Evolutionary conservation across 2,888 invertebrate species (phyloP), one percentile per base, ranked within the genome.

Genomic region (Odontocolon sp.): DNA sequence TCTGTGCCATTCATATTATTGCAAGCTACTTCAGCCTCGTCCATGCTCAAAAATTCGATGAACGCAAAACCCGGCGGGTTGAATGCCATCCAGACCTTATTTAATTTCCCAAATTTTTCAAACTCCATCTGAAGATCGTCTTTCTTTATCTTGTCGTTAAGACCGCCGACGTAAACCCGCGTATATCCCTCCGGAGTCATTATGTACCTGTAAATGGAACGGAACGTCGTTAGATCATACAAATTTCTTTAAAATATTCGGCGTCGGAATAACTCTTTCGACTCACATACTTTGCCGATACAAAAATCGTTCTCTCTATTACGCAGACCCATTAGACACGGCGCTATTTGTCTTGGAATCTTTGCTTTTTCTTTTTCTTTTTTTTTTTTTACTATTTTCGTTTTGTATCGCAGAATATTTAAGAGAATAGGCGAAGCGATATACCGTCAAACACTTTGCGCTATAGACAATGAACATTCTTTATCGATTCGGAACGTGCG

Each of bases 21-120:
- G 92, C 97, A 96, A 79, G 97, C 97, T 87, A 95, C 94, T 90
- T 97, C 96, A 38, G 97, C 97, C 91, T 97, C 97, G 88, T 95
- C 95, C 90, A 94, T 94, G 91, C 95, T 96, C 90, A 95, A 95
- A 91, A 97, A 98, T 92, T 97, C 97, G 90, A 97, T 96, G 92
- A 97, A 97, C 81, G 97, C 97, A 91, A 97, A 98, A 87, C 97
- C 97, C 83, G 97, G 97, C 83, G 97, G 97, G 91, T 97, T 97
- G 91, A 97, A 96, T 83, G 97, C 97, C 85, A 96, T 96, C 97
- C 97, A 97, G 82, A 97, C 97, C 85, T 96, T 96, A 92, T 96
- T 96, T 84, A 97, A 92, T 92, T 97, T 97, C 85, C 97, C 97
- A 91, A 95, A 97, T 92, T 97, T 97, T 87, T 96, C 95, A 91